phyloP scores from a whole-genome alignment of 1,140 invertebrate species.

The Acromyrmex heyeri region DNA sequence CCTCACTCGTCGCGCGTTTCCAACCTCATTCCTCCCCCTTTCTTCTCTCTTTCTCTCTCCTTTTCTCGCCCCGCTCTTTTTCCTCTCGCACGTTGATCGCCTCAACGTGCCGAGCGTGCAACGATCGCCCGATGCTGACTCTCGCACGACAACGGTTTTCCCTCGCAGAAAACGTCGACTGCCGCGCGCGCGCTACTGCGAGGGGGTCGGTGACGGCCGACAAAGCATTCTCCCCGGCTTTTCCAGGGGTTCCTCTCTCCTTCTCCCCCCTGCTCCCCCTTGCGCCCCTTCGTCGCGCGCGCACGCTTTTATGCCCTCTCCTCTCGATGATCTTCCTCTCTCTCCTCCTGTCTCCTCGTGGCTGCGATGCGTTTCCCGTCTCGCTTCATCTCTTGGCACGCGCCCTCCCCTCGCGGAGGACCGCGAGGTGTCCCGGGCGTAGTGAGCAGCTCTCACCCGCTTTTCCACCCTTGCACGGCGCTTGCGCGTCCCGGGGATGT shows the following conservation, averaged over 20 bases:
- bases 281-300: constrained; percentile 5
- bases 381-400: constrained; percentile 57
- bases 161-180: constrained; percentile 52
- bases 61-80: background rate
- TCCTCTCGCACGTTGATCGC: constrained; percentile 19
- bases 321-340: constrained; percentile 24
- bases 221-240: constrained; percentile 30
- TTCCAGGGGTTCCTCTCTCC: constrained; percentile 55
- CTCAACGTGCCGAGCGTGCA: constrained; percentile 39
- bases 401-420: constrained; percentile 74
- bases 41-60: background rate
- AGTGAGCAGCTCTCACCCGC: constrained; percentile 83
- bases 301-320: constrained; percentile 39
- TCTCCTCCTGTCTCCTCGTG: constrained; percentile 1
- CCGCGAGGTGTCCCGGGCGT: constrained; percentile 85
- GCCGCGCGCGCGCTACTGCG: constrained; percentile 57
- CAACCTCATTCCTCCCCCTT: background rate
- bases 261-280: background rate
- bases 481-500: constrained; percentile 80
- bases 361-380: constrained; percentile 50
- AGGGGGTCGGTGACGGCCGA: constrained; percentile 49
- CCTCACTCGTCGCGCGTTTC: constrained; percentile 34
- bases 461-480: constrained; percentile 84
- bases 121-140: constrained; percentile 59
- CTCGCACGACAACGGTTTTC: constrained; percentile 47